Evolutionary conservation across 2,113 vertebrate genomes (phyloP), one percentile per base, ranked within the genome.

Genomic region (Echinops telfairi): DNA sequence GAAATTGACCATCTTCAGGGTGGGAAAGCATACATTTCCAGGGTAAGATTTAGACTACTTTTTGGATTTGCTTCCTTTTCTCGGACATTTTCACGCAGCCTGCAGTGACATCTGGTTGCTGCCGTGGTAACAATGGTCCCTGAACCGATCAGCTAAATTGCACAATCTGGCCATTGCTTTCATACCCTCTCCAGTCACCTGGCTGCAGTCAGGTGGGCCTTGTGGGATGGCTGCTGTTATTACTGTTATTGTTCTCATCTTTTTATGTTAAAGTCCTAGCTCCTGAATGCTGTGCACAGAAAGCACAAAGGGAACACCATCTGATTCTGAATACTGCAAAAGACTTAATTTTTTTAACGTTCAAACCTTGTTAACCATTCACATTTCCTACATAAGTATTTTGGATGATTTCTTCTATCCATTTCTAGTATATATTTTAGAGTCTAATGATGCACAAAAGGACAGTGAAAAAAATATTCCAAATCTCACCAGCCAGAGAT

Each of bases 81-180:
- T 47, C 75, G 82, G 62, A 92, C 83, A 86, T 71, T 93, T 93
- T 86, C 43, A 3, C 40, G 64, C 80, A 93, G 91, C 71, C 95
- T 92, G n/a, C 92, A 93, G 93, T 95, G 95, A 94, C 93, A 96
- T 88, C 94, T 96, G 91, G 71, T 95, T 97, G 92, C 38, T 47
- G 38, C 36, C 62, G 29, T 1, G 22, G 53, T 76, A 91, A 94
- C 88, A 89, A 25, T 86, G 71, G 70, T 58, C 84, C 14, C 47
- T 40, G 58, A 79, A 84, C 60, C 14, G 70, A 47, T 57, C 10
- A 3, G 68, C 36, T 47, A 29, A 60, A 92, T 64, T 33, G 78
- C 40, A 25, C 1, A 2, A 88, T 22, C 19, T 33, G 8, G 14
- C 1, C 19, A 15, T 1, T 0, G 64, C 29, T 79, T 64, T 64